A percentile compares a stretch with the other conserved stretches of the same genome.
Evolutionary conservation across 2,113 vertebrate species (phyloP).

Genomic region (Trichomycterus rosablanca): DNA sequence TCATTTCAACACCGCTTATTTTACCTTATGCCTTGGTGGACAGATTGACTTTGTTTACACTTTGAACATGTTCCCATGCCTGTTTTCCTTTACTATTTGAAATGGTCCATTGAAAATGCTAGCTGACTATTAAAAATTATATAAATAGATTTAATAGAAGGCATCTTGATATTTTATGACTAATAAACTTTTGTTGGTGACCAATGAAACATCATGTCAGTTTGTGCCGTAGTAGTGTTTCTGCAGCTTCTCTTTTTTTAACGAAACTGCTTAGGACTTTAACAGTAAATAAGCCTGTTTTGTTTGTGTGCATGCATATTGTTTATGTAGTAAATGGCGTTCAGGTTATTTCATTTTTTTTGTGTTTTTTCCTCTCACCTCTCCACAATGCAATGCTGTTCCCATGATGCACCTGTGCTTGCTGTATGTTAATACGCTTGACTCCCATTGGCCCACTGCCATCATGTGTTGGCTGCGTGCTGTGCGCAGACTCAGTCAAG

Average conservation of each 20-base stretch:
- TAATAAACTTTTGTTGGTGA: constrained; percentile 18
- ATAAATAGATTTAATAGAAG: too few species aligned
- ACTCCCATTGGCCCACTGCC: constrained; percentile 99
- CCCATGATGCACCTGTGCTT: constrained; percentile 99
- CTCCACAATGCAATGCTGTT: constrained; percentile 99
- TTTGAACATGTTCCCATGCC: too few species aligned
- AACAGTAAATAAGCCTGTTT: constrained; percentile 89
- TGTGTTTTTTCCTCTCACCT: constrained; percentile 99
- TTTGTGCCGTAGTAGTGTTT: constrained; percentile 23
- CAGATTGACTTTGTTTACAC: too few species aligned
- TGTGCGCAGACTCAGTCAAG: constrained; percentile 99
- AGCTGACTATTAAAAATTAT: too few species aligned
- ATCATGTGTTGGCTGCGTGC: constrained; percentile 99
- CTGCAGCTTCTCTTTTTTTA: constrained; percentile 27
- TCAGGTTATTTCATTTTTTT: constrained; percentile 87
- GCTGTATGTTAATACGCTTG: constrained; percentile 99
- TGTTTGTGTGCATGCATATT: constrained; percentile 98
- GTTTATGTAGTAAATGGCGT: constrained; percentile 99
- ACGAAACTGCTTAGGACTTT: constrained; percentile 21
- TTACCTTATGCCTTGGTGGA: too few species aligned
- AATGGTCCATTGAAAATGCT: too few species aligned
- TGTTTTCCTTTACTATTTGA: too few species aligned
- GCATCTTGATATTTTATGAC: too few species aligned
- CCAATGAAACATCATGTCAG: constrained; percentile 29
- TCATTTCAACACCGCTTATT: too few species aligned